Base-by-base conservation (phyloP, 2,888 invertebrate genomes). In the Aricia artaxerxes region DNA sequence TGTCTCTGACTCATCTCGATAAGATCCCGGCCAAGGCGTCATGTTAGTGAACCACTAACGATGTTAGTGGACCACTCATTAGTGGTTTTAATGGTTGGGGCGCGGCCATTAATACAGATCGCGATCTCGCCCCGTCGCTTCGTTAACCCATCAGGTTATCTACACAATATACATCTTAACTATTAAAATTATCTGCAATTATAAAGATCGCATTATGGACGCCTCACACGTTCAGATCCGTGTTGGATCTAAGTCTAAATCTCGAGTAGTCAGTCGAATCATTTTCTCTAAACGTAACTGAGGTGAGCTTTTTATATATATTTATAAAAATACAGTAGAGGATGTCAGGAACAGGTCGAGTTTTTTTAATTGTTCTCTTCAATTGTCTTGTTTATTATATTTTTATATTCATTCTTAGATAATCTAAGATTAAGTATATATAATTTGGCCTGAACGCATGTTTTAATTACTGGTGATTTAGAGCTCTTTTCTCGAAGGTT, bases 121-220 rank as follows among this genome's bases (percentile, higher is more conserved):
- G 57, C 6, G 44, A 76, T 76, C 76, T 24, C 5, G 77, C 72
- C 80, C 81, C 79, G 80, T 79, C 80, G 81, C 82, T 82, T 81
- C 82, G 81, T 82, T 82, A 82, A 82, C 82, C 81, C 73, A 81
- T 80, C 81, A 78, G 82, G 82, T 80, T 82, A 82, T 82, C 82
- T 76, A 78, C 44, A 40, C 82, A 81, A 82, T 82, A 82, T 81
- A 82, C 81, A 82, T 82, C 82, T 82, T 82, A 79, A 79, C 75
- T 79, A 61, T 79, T 79, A 79, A 57, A 73, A 72, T 72, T 73
- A 79, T 79, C 78, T 53, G 53, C 38, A 53, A 78, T 44, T 73
- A 49, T 78, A 72, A 53, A 40, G 53, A 49, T 78, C 38, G n/a
- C 49, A 31, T 64, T 31, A 13, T 35, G 35, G 11, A 35, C 13